phyloP scores from a whole-genome alignment of 2,113 vertebrate genomes.

The Puntigrus tetrazona region DNA sequence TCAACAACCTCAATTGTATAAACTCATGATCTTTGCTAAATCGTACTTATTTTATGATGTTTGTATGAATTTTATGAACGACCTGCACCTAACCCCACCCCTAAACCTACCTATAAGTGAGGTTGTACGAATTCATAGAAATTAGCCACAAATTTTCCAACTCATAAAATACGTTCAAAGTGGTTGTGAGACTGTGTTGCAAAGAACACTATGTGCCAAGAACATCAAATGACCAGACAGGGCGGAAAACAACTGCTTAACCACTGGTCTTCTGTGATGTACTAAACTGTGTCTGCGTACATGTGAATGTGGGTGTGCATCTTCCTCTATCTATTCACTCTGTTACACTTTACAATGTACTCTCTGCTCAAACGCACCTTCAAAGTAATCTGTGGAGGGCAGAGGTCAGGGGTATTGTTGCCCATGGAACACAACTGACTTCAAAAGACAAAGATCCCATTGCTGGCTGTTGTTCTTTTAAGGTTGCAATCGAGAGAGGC shows the following conservation, averaged over 20 bases:
- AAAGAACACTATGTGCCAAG: background rate
- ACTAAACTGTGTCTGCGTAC: conserved; percentile 2
- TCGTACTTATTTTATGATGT: too few species aligned
- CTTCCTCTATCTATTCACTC: conserved; percentile 49
- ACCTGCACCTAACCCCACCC: too few species aligned
- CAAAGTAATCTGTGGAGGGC: conserved; percentile 67
- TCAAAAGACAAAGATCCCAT: conserved; percentile 49
- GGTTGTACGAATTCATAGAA: too few species aligned
- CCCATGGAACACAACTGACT: conserved; percentile 66
- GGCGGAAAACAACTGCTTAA: background rate
- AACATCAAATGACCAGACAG: background rate
- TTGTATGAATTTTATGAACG: too few species aligned
- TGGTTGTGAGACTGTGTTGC: too few species aligned
- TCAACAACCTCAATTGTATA: too few species aligned
- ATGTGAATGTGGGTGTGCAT: conserved; percentile 42
- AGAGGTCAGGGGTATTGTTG: conserved; percentile 62
- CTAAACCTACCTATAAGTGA: too few species aligned
- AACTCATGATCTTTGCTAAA: too few species aligned
- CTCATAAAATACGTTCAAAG: too few species aligned
- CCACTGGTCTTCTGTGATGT: background rate
- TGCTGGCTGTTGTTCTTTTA: conserved; percentile 61
- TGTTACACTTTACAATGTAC: conserved; percentile 72
- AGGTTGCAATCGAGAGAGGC: conserved; percentile 60
- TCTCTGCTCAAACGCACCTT: conserved; percentile 71
- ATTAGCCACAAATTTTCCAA: too few species aligned